phyloP scores from a whole-genome alignment of 2,797 vertebrate species.

The Phoxinus dragarum region DNA sequence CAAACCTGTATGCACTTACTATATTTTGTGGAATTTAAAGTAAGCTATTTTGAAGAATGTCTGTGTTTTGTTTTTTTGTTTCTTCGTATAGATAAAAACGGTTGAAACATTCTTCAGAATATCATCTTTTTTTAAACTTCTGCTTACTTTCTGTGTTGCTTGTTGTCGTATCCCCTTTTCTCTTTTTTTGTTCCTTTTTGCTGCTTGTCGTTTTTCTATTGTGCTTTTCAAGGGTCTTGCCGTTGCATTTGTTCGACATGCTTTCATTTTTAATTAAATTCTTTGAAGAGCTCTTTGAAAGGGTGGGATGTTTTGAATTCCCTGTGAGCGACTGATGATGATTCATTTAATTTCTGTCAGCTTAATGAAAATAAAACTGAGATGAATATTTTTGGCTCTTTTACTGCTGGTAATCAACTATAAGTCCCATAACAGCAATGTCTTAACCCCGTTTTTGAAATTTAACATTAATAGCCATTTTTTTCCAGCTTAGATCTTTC shows the following conservation, averaged over 20 bases:
- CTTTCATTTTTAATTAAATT: conserved; percentile 14
- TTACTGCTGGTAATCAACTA: neutral
- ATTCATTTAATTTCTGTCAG: conserved; percentile 9
- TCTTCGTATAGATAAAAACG: neutral
- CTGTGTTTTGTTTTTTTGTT: neutral
- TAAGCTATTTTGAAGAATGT: neutral
- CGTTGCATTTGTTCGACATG: neutral
- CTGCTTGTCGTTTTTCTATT: neutral
- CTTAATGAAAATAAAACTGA: conserved; percentile 19
- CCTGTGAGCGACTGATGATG: neutral
- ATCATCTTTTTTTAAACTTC: neutral
- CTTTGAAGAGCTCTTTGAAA: conserved; percentile 3
- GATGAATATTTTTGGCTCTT: neutral
- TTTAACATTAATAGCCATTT: neutral
- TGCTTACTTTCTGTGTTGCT: neutral
- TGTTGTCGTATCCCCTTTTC: neutral
- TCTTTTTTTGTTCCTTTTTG: neutral
- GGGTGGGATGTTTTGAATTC: neutral
- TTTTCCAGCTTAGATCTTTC: neutral
- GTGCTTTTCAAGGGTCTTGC: conserved; percentile 6
- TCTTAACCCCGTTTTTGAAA: neutral
- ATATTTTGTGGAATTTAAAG: neutral
- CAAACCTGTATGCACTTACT: neutral
- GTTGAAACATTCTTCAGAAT: neutral
- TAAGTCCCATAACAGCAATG: neutral